phyloP scores from a whole-genome alignment of 2,797 vertebrate species.

The Hyperoplus lanceolatus region DNA sequence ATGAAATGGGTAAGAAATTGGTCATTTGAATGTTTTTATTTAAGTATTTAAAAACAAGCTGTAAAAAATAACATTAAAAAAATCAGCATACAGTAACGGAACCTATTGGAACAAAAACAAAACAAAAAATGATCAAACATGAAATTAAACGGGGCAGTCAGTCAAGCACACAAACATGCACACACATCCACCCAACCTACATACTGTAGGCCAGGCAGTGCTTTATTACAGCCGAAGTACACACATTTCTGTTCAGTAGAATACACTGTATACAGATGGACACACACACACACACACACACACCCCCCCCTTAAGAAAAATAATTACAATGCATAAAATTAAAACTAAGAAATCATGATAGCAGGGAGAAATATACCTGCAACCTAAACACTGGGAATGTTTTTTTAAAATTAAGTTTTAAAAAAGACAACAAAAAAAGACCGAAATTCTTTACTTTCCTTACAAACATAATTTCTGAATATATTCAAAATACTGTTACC shows the following conservation, averaged over 20 bases:
- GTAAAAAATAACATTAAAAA: constrained; percentile 84
- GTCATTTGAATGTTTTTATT: constrained; percentile 82
- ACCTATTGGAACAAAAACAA: constrained; percentile 58
- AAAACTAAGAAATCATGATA: constrained; percentile 57
- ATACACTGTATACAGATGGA: constrained; percentile 66
- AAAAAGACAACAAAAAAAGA: constrained; percentile 59
- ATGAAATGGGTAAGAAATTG: not conserved
- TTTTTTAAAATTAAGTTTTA: constrained; percentile 48
- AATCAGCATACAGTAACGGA: constrained; percentile 77
- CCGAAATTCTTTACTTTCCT: constrained; percentile 48
- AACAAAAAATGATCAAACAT: constrained; percentile 32
- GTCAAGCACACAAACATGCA: constrained; percentile 59
- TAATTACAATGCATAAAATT: constrained; percentile 66
- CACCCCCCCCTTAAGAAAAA: constrained; percentile 54
- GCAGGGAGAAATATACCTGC: constrained; percentile 66
- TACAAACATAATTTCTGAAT: constrained; percentile 73
- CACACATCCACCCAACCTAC: constrained; percentile 62
- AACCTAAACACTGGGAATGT: constrained; percentile 82
- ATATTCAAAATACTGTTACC: constrained; percentile 82
- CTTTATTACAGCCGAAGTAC: constrained; percentile 62
- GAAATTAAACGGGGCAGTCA: constrained; percentile 53
- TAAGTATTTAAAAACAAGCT: constrained; percentile 90
- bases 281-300: constrained; percentile 37
- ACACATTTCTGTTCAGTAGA: constrained; percentile 73
- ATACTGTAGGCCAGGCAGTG: constrained; percentile 56